Evolutionary conservation across 2,113 vertebrate genomes (phyloP), one percentile per base, ranked within the genome.

Genomic region (Oryzias curvinotus): DNA sequence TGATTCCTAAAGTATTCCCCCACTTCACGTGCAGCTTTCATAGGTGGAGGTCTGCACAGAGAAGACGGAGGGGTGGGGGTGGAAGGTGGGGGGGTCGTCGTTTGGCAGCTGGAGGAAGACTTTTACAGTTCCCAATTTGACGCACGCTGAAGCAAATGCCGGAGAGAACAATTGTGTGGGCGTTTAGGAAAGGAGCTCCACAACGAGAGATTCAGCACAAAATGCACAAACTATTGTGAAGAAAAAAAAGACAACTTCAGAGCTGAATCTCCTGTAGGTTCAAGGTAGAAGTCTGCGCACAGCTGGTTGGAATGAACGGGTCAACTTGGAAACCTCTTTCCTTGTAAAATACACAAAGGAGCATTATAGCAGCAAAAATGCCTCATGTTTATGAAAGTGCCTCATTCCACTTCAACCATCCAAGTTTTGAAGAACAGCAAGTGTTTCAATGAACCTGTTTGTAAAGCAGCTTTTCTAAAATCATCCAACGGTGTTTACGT

Each of bases 101-200:
- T 50, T 52, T 65, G 65, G 28, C 54, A 57, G 64, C 61, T 72
- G 61, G 55, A 75, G 53, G 60, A 23, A 74, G 66, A 44, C 46
- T 64, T 58, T 53, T 42, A 18, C 47, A 57, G 65, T 45, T 58
- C 42, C 50, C 26, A 6, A 14, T 52, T 45, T 25, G 2, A 36
- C 3, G 60, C 56, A 46, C 21, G 17, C 41, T 65, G 52, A 30
- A 42, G 26, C 62, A 61, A 48, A 61, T n/a, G 14, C n/a, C 4
- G 25, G 49, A 50, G 44, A 42, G 62, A 65, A 52, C 42, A 42
- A 48, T 36, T 53, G 58, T 53, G 58, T 69, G 73, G 62, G 50
- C 7, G 67, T 28, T 57, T 19, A 41, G 61, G n/a, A 57, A 50
- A 63, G 15, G 5, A 26, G 25, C 44, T 18, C 36, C 47, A 43